Conservation (phyloP, 1,140 invertebrate genomes). For the Mamestra configurata region DNA sequence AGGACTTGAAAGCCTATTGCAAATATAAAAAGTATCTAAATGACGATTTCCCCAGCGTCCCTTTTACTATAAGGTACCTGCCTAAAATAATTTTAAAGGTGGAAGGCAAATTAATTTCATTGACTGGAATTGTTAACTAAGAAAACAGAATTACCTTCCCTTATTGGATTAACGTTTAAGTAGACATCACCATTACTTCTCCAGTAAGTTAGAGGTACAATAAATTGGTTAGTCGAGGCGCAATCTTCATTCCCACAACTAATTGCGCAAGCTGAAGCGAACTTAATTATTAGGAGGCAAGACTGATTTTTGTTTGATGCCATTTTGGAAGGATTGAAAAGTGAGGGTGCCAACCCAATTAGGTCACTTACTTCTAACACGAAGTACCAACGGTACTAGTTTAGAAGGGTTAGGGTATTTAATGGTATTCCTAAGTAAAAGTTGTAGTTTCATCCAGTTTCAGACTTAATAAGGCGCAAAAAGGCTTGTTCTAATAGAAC, state of each 20-base stretch:
- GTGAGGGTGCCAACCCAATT: conserved; percentile 64
- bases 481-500: neutral
- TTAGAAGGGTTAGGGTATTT: conserved; percentile 51
- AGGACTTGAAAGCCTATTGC: neutral
- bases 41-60: neutral
- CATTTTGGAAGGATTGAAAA: conserved; percentile 52
- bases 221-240: conserved; percentile 60
- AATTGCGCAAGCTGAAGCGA: conserved; percentile 17
- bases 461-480: neutral
- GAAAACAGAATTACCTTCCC: conserved; percentile 57
- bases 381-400: conserved; percentile 51
- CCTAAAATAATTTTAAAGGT: conserved; percentile 30
- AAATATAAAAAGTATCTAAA: neutral
- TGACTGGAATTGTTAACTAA: conserved; percentile 57
- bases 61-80: neutral
- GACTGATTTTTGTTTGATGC: conserved; percentile 35
- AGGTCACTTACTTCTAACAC: conserved; percentile 63
- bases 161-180: conserved; percentile 64
- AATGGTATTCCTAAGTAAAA: conserved; percentile 41
- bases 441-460: neutral
- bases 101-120: conserved; percentile 49
- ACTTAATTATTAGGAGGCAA: conserved; percentile 34
- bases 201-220: conserved; percentile 62
- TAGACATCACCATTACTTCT: conserved; percentile 59
- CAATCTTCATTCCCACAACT: conserved; percentile 52